Evolutionary conservation across 2,888 invertebrate species (phyloP).

Genomic region (Scrobipalpa costella): DNA sequence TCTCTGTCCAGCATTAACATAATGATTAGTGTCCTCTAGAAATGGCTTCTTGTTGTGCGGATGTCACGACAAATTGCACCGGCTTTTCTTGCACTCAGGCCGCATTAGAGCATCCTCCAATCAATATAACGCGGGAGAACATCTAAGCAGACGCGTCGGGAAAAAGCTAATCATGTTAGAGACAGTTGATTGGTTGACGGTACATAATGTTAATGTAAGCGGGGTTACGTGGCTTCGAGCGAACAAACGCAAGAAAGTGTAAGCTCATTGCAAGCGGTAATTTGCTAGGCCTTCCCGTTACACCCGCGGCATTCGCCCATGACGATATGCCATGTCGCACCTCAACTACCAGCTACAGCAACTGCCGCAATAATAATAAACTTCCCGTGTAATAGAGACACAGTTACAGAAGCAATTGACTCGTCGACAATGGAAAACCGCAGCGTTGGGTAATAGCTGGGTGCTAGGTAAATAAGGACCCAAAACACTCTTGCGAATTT

Average conservation of each 20-base stretch:
- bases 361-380: constrained; percentile 56
- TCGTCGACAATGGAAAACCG: constrained; percentile 27
- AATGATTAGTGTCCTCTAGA: background rate
- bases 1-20: background rate
- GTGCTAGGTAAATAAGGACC: constrained; percentile 20
- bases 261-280: constrained; percentile 22
- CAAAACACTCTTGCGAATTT: constrained; percentile 16
- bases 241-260: constrained; percentile 24
- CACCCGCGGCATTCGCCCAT: constrained; percentile 39
- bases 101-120: constrained; percentile 16
- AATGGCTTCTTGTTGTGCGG: constrained; percentile 5
- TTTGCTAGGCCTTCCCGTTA: constrained; percentile 22
- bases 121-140: constrained; percentile 14
- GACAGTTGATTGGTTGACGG: constrained; percentile 23
- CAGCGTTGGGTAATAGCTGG: constrained; percentile 21
- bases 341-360: constrained; percentile 56
- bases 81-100: constrained; percentile 16
- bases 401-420: constrained; percentile 36
- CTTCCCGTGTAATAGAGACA: constrained; percentile 59
- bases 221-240: constrained; percentile 53
- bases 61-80: constrained; percentile 13
- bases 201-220: constrained; percentile 20
- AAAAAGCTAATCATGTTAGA: constrained; percentile 24
- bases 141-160: constrained; percentile 7
- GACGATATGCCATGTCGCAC: constrained; percentile 51